Evolutionary conservation across 2,797 vertebrate genomes (phyloP), one percentile per base, ranked within the genome.

Genomic region (Odontamblyopus rebecca): DNA sequence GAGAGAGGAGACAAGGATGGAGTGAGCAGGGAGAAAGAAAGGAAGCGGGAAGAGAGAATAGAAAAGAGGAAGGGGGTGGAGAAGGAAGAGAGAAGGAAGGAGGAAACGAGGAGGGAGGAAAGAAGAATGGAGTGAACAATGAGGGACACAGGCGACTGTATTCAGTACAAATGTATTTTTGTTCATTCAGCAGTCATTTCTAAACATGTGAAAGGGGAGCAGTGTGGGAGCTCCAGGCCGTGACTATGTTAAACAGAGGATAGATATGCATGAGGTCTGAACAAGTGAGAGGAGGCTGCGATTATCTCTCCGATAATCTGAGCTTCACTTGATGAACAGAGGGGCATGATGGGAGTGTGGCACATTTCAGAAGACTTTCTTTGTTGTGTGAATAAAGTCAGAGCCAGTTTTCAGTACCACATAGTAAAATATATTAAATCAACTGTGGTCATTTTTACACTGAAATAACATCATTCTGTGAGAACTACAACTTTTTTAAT

Each of bases 181-280:
- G 66, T 79, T 81, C 67, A 82, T 68, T 74, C 71, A 30, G 54
- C 72, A 74, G 77, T 81, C 18, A 80, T 88, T 83, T 84, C 72
- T 77, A 84, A 79, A 85, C 72, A 56, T 74, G 83, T 85, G 75
- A 87, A 86, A 85, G 71, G 66, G 76, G 56, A 7, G 61, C 71
- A 60, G 66, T 79, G 75, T 80, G 66, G 59, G 76, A 76, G 35
- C 71, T 48, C 65, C 70, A 5, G 71, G 70, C 29, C 16, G 41
- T 74, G 51, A 71, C 59, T 68, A 71, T 38, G 57, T 75, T 26
- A 66, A 54, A 80, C 70, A 62, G 67, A 71, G 66, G 56, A 29
- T 66, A 73, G 67, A 80, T 79, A 80, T 56, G 50, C 30, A 19
- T 76, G 27, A 61, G 63, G 71, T 75, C 23, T 56, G 70, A 78